Conservation (phyloP, 2,888 invertebrate species). For the Ectemnius continuus region DNA sequence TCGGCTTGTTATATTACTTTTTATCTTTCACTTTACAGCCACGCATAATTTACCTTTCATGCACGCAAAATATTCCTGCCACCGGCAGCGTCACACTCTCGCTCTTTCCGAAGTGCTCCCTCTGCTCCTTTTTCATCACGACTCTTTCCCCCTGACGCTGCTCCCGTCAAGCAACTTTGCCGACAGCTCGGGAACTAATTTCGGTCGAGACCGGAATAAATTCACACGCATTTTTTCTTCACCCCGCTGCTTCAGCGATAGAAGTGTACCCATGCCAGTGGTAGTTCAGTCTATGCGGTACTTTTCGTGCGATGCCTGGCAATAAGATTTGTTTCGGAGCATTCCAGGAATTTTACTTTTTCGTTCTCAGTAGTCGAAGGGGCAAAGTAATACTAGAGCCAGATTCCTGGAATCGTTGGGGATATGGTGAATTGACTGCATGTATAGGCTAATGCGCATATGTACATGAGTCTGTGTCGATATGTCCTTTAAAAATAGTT, state of each 20-base stretch:
- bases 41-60: background rate
- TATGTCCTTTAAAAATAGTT: too few species aligned
- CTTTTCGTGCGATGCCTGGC: background rate
- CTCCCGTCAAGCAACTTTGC: background rate
- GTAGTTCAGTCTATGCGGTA: background rate
- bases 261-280: too few species aligned
- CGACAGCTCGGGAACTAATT: background rate
- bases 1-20: background rate
- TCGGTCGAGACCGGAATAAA: too few species aligned
- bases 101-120: background rate
- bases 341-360: background rate
- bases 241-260: too few species aligned
- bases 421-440: too few species aligned
- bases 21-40: constrained; percentile 4
- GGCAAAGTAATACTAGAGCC: too few species aligned
- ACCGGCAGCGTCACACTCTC: background rate
- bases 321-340: constrained; percentile 9
- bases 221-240: too few species aligned
- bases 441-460: too few species aligned
- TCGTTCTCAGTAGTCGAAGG: background rate
- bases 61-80: too few species aligned
- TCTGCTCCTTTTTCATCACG: background rate
- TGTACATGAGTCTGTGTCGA: too few species aligned
- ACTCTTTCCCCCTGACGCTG: background rate
- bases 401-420: too few species aligned